Percentiles rank a stretch among this genome's conserved stretches.
Evolutionary conservation across 2,113 vertebrate genomes (phyloP).

Genomic region (Austrofundulus limnaeus): DNA sequence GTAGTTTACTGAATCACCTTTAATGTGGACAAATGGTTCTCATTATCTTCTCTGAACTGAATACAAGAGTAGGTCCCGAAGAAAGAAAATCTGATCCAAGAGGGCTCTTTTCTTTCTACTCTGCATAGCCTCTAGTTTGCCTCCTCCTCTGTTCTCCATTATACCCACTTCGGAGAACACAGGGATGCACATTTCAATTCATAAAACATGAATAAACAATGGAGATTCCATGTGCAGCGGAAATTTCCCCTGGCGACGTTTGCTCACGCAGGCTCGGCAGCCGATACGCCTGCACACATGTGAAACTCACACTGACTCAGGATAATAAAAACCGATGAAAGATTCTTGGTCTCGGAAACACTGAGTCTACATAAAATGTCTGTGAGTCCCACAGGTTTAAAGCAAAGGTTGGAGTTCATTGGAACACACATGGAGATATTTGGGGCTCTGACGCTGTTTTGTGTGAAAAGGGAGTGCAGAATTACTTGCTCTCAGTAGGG

Average conservation of each 20-base stretch:
- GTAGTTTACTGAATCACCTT: slow-evolving; percentile 61
- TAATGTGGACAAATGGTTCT: slow-evolving; percentile 75
- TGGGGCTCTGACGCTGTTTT: slow-evolving; percentile 28
- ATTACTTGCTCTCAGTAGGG: slow-evolving; percentile 49
- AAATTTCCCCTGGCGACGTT: slow-evolving; percentile 72
- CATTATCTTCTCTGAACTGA: slow-evolving; percentile 62
- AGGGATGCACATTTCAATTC: slow-evolving; percentile 78
- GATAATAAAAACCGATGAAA: slow-evolving; percentile 21
- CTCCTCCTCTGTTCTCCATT: slow-evolving; percentile 34
- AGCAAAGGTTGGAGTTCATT: slow-evolving; percentile 12
- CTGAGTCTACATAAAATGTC: slow-evolving; percentile 7
- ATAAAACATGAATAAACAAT: slow-evolving; percentile 81
- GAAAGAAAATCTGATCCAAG: slow-evolving; percentile 56
- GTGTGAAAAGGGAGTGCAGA: slow-evolving; percentile 26
- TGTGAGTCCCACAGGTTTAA: slow-evolving; percentile 20
- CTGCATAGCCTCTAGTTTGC: neutral
- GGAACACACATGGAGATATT: neutral
- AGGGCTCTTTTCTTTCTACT: slow-evolving; percentile 16
- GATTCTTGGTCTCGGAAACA: slow-evolving; percentile 15
- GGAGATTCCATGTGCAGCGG: slow-evolving; percentile 73
- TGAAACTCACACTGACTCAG: slow-evolving; percentile 10
- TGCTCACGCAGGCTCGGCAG: slow-evolving; percentile 34
- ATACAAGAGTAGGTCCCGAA: slow-evolving; percentile 53
- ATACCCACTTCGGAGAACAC: slow-evolving; percentile 64
- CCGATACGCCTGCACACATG: slow-evolving; percentile 31